phyloP scores from a whole-genome alignment of 2,797 vertebrate genomes.

The Prunella strophiata region DNA sequence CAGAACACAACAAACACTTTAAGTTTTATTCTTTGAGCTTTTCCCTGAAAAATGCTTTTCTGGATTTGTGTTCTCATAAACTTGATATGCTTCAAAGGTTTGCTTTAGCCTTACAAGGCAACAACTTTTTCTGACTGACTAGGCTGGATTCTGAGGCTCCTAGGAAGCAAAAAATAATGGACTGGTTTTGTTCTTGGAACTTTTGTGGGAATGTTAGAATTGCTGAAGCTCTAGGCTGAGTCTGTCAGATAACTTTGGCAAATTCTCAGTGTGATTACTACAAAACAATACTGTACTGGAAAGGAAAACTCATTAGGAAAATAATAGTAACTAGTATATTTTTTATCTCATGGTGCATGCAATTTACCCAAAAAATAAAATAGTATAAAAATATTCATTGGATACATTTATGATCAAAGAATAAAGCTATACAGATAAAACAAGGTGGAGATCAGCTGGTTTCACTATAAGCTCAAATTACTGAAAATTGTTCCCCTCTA shows the following conservation, averaged over 20 bases:
- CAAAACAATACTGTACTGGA: neutral
- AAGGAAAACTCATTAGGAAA: neutral
- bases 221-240: neutral
- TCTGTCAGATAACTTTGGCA: slow-evolving; percentile 10
- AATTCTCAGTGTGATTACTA: neutral
- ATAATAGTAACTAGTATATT: neutral
- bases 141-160: neutral
- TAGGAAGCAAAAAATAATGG: neutral
- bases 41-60: neutral
- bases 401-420: neutral
- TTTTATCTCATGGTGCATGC: neutral
- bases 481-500: neutral
- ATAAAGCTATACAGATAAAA: neutral
- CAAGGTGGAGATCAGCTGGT: neutral
- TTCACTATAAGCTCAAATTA: slow-evolving; percentile 10
- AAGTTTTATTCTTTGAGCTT: neutral
- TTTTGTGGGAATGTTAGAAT: neutral
- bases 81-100: slow-evolving; percentile 2
- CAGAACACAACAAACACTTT: neutral
- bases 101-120: neutral
- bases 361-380: neutral
- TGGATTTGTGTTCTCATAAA: slow-evolving; percentile 1
- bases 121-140: neutral
- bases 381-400: neutral
- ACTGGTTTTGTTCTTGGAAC: neutral